Base-by-base conservation (phyloP, 2,113 vertebrate species). In the Okapia johnstoni region DNA sequence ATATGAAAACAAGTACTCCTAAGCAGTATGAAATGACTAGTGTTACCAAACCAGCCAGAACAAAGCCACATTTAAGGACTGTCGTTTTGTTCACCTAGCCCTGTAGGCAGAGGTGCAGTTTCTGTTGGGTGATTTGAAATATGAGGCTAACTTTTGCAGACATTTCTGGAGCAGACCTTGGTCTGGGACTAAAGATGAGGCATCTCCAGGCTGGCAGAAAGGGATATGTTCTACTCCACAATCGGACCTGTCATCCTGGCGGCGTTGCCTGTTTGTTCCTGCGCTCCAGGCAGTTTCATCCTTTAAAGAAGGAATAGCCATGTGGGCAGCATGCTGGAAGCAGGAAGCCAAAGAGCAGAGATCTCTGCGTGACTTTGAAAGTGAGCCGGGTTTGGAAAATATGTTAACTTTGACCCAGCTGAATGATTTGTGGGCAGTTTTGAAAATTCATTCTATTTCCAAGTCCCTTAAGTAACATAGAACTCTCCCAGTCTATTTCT, bases 381-480 rank as follows among this genome's bases (percentile, higher is more conserved):
- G 33, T 40, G 77, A 26, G 16, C 83, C 1, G 17, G 43, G 50
- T 87, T 88, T 91, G 83, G 83, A 83, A 66, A 85, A 36, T 40
- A 25, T 63, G 36, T 94, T 95, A 70, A 70, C 48, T 88, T 94
- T 85, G 60, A n/a, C 19, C 19, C 36, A 85, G 12, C 50, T 84
- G 10, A 28, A 11, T 50, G 77, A 79, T 93, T 70, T 70, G 36
- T 86, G 95, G 70, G 33, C 17, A 25, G n/a, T 81, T 96, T 46
- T 76, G 96, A 87, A 63, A 87, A 63, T 36, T 66, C 25, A 26
- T 96, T 94, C 8, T 19, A 23, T 88, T 97, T 92, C 80, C 26
- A 54, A n/a, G 23, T 90, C 28, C 54, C 43, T 70, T 21, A 54
- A 52, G 76, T 61, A 88, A 14, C 60, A 46, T 5, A 48, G 36